Evolutionary conservation across 2,888 invertebrate genomes (phyloP).

Genomic region (Actias luna): DNA sequence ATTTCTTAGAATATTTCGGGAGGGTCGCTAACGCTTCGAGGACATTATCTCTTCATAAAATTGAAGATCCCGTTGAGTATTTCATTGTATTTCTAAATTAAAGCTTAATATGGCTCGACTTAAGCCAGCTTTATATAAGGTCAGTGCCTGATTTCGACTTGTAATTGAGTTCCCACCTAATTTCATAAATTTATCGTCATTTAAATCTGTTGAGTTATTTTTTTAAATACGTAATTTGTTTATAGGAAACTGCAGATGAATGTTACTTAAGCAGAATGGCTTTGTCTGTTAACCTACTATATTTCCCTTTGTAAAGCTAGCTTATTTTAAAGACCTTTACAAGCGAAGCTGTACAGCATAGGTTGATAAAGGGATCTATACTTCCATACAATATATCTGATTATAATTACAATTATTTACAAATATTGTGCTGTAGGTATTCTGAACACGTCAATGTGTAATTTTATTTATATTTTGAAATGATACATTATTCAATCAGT

Average conservation of each 20-base stretch:
- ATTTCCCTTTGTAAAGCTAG: neutral
- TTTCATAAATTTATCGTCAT: conserved; percentile 10
- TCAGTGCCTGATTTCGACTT: conserved; percentile 20
- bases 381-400: neutral
- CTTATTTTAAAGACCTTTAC: neutral
- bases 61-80: conserved; percentile 75
- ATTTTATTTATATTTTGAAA: too few relatives aligned
- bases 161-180: conserved; percentile 8
- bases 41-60: conserved; percentile 81
- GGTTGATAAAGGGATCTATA: neutral
- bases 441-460: neutral
- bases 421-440: neutral
- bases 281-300: neutral
- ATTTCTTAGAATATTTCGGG: conserved; percentile 80
- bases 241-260: neutral
- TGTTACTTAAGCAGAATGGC: too few relatives aligned
- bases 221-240: neutral
- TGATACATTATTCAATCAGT: too few relatives aligned
- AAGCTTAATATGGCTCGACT: conserved; percentile 51
- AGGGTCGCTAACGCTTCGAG: conserved; percentile 76
- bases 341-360: neutral
- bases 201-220: neutral
- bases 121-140: conserved; percentile 35
- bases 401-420: neutral
- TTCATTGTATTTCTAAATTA: conserved; percentile 72